Percentiles rank a stretch among this genome's conserved stretches.
phyloP scores from a whole-genome alignment of 2,797 vertebrate species.

The Hoplostethus mediterraneus region DNA sequence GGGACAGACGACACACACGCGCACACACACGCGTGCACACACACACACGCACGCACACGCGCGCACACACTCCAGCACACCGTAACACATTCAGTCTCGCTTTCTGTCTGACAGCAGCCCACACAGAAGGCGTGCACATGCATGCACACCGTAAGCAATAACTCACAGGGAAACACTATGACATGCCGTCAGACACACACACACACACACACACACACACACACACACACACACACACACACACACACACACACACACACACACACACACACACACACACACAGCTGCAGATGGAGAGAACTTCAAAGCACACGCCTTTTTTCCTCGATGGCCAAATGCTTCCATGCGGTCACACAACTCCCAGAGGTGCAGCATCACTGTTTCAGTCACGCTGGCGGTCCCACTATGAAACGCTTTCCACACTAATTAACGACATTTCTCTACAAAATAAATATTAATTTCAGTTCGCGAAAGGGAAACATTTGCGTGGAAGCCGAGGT shows the following conservation, averaged over 20 bases:
- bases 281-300: constrained; percentile 47
- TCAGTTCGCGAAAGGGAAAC: background rate
- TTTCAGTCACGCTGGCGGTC: constrained; percentile 24
- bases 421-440: constrained; percentile 21
- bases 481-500: background rate
- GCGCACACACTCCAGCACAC: constrained; percentile 10
- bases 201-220: background rate
- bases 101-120: constrained; percentile 47
- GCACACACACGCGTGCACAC: constrained; percentile 24
- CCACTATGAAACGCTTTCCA: constrained; percentile 20
- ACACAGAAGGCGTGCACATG: constrained; percentile 41
- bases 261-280: constrained; percentile 15
- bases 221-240: constrained; percentile 16
- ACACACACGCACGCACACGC: background rate
- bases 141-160: constrained; percentile 39
- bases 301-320: constrained; percentile 40
- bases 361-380: background rate
- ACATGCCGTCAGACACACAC: background rate
- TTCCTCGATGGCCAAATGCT: constrained; percentile 27
- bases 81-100: constrained; percentile 37
- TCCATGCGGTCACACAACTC: constrained; percentile 18
- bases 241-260: constrained; percentile 15
- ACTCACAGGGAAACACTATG: background rate
- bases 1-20: constrained; percentile 52
- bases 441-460: background rate